Evolutionary conservation across 2,113 vertebrate genomes (phyloP), one percentile per base, ranked within the genome.

Genomic region (Lagopus leucura): DNA sequence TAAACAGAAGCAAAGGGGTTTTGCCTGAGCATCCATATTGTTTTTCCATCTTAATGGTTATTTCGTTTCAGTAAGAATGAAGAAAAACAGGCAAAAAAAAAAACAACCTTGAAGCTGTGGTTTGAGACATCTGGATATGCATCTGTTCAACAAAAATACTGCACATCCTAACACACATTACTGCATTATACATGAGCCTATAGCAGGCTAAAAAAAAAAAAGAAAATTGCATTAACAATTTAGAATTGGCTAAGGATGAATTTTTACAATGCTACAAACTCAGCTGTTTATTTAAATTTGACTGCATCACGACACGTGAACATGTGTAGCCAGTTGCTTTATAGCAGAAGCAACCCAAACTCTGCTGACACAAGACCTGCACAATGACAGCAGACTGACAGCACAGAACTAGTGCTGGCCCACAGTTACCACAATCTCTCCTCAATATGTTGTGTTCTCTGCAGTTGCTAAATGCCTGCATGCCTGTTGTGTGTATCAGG

Each of bases 121-220:
- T 97, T 89, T 93, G 75, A 97, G 55, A 83, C 94, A 97, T 95
- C 94, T 95, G 92, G 77, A 12, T 78, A 67, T 88, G 74, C 94
- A 96, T 96, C 91, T 97, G 92, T 91, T 96, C 91, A 95, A 93
- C 86, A 93, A 95, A 95, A 96, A 94, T 79, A 88, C 50, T 74
- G 81, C 76, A 89, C 92, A 92, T 93, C 82, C 75, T 86, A 92
- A 95, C 85, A 76, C 70, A 83, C 72, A 95, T 82, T 94, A 60
- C 78, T 96, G 90, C 93, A 96, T 97, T 96, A 97, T 94, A 96
- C 94, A 97, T 96, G 92, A 95, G 70, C 40, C 30, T 86, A 75
- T 48, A 85, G 91, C 65, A 92, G 45, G 80, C 75, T 93, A 96
- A 84, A 95, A 88, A 52, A 80, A 92, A 54, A 80, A 92, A 86